Evolutionary conservation across 2,113 vertebrate genomes (phyloP).

Genomic region (Morphnarchus princeps): DNA sequence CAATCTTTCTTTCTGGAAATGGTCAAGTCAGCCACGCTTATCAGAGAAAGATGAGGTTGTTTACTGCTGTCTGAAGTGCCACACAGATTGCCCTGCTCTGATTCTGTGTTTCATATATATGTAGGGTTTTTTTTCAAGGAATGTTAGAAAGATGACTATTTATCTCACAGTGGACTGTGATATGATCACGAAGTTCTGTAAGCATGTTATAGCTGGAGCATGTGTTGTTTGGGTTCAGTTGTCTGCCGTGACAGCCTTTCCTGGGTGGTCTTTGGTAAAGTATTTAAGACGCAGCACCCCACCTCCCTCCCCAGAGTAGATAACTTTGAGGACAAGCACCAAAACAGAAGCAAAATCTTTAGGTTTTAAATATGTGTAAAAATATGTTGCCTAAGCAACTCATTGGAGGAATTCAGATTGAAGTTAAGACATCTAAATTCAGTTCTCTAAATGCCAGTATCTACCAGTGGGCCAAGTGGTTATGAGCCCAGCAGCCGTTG

Average conservation of each 20-base stretch:
- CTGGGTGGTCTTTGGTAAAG: background rate
- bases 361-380: background rate
- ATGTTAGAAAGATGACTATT: background rate
- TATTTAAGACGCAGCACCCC: background rate
- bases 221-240: background rate
- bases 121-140: background rate
- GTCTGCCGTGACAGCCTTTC: background rate
- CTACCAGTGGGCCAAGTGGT: background rate
- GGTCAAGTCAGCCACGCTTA: background rate
- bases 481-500: rapidly evolving
- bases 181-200: background rate
- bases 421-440: background rate
- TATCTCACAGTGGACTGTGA: background rate
- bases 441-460: background rate
- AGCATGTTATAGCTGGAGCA: background rate
- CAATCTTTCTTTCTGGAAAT: background rate
- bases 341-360: background rate
- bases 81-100: background rate
- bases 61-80: background rate
- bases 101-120: background rate
- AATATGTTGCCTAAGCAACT: background rate
- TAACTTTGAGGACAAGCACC: background rate
- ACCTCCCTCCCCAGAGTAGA: background rate
- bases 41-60: background rate
- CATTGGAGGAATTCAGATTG: background rate